Percentiles rank a stretch among this genome's conserved stretches.
Evolutionary conservation across 2,888 invertebrate species (phyloP).

Genomic region (Ellobium chinense): DNA sequence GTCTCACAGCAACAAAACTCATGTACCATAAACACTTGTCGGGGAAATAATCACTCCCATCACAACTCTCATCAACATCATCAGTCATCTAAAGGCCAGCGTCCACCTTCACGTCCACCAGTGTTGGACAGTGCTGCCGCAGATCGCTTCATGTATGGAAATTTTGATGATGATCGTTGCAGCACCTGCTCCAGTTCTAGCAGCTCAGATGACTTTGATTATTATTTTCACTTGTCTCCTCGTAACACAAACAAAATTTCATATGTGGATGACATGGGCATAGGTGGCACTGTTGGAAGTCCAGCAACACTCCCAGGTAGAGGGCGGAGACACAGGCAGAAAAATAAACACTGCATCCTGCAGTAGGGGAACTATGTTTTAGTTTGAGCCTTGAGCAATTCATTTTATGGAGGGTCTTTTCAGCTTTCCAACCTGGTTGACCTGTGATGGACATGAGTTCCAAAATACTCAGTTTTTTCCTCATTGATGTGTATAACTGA

Average conservation of each 20-base stretch:
- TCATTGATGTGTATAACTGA: no score
- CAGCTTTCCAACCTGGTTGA: no score
- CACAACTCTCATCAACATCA: conserved; percentile 14
- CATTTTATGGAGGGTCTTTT: no score
- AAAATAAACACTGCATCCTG: conserved; percentile 70
- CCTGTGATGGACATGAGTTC: no score
- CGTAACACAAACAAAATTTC: conserved; percentile 88
- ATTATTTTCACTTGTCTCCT: conserved; percentile 84
- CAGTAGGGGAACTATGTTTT: no score
- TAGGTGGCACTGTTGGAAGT: conserved; percentile 49
- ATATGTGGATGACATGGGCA: conserved; percentile 90
- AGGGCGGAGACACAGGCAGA: conserved; percentile 51
- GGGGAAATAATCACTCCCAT: background rate
- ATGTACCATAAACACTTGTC: conserved; percentile 12
- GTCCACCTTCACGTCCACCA: background rate
- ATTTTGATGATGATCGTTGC: conserved; percentile 82
- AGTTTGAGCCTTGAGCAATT: no score
- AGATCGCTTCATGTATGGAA: conserved; percentile 47
- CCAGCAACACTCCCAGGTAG: background rate
- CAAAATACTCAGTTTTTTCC: no score
- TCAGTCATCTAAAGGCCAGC: background rate
- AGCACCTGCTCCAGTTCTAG: conserved; percentile 89
- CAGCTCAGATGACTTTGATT: conserved; percentile 91
- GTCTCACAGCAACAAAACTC: conserved; percentile 36
- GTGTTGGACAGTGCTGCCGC: conserved; percentile 29